Base-by-base conservation (phyloP, 2,113 vertebrate species). In the Spheniscus mendiculus region DNA sequence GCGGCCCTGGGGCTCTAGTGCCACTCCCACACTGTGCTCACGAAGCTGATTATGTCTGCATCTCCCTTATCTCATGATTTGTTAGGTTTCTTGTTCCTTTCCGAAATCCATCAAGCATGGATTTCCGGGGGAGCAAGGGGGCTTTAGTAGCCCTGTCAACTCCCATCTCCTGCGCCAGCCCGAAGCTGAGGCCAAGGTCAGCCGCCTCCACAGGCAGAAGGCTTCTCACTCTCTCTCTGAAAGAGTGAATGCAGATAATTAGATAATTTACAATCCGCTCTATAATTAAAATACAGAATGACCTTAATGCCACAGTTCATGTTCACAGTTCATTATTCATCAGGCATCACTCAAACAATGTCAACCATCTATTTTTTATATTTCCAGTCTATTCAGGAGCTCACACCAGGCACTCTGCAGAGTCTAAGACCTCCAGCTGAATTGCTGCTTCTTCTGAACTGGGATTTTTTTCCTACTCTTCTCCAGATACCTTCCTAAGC, bases 31-130 rank as follows among this genome's bases (percentile, higher is more conserved):
- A 0, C 36, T 1, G 25, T 11, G 25, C n/a, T 49, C 7, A 25
- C 0, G 0, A 23, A 55, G n/a, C 5, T 26, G 12, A 2, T 15
- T 5, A 11, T 1, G 19, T 21, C 53, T 63, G 34, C 13, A 9
- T 20, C 34, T 19, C 10, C 36, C 47, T 78, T 34, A 27, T 20
- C 38, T 22, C n/a, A 25, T 15, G 1, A 27, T 25, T 80, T 38
- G 23, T 59, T 30, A 53, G 18, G 12, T 30, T 42, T 26, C 16
- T 36, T 12, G 7, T 14, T 71, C 20, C 16, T 26, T 27, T 40
- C 55, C 7, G 10, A 50, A 47, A 19, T 5, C 38, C 71, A 66
- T 8, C 52, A 29, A 22, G 27, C 25, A 2, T 4, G 11, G 26
- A 13, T 47, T 50, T 38, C n/a, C 83, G 70, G 55, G 29, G 56